phyloP scores from a whole-genome alignment of 2,888 invertebrate species.

The Parnassius smintheus region DNA sequence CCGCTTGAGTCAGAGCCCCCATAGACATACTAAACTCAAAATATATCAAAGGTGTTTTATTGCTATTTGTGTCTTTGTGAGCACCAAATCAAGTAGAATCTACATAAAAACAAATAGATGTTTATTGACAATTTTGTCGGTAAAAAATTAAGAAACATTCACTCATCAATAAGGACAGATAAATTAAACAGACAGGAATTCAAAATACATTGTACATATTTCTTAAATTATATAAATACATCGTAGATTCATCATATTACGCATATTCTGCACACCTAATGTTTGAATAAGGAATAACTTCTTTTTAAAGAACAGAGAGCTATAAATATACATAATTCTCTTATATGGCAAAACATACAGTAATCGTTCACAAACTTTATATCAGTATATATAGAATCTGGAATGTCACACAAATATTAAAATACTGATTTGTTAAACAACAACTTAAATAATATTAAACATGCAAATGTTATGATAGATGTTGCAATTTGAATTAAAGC shows the following conservation, averaged over 20 bases:
- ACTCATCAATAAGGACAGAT: conserved; percentile 37
- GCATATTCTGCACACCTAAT: conserved; percentile 15
- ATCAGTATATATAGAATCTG: conserved; percentile 66
- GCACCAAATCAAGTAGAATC: conserved; percentile 30
- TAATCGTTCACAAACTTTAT: conserved; percentile 37
- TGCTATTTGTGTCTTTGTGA: conserved; percentile 28
- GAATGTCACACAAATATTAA: conserved; percentile 79
- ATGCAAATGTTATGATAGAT: conserved; percentile 56
- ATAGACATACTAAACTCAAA: conserved; percentile 15
- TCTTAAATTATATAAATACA: conserved; percentile 12
- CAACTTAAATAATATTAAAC: conserved; percentile 65
- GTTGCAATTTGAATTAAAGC: conserved; percentile 60
- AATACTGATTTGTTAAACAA: conserved; percentile 79
- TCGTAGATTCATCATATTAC: conserved; percentile 23
- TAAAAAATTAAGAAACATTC: conserved; percentile 44
- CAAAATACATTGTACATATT: conserved; percentile 9
- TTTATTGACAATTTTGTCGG: conserved; percentile 26
- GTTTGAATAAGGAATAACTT: conserved; percentile 20
- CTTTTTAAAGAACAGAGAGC: conserved; percentile 36
- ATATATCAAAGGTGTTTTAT: conserved; percentile 10
- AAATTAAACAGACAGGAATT: conserved; percentile 35
- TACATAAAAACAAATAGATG: conserved; percentile 35
- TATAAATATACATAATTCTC: conserved; percentile 30
- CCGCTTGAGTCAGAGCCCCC: conserved; percentile 37
- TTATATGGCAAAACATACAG: conserved; percentile 31